Base-by-base conservation (phyloP, 2,888 invertebrate species). In the Chamaedrilus cognettii region DNA sequence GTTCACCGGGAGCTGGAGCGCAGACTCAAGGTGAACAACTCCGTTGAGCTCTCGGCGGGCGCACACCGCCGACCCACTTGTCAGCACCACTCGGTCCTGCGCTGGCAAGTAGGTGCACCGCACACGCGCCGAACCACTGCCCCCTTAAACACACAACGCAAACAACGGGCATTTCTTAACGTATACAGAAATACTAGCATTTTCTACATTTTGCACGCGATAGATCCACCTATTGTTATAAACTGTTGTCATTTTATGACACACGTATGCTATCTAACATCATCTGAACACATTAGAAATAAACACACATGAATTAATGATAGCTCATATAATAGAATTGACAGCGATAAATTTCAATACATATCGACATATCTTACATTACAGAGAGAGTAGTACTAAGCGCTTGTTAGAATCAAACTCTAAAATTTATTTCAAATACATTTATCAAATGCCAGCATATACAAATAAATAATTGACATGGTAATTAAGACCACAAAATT, bases 31-130 rank as follows among this genome's bases (percentile, higher is more conserved):
- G 67, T 96, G 86, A 63, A 96, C 86, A 64, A 94, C 93, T 70
- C 95, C 94, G 86, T 94, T 94, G 84, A 94, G 92, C 84, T 95
- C 94, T 65, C 91, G 90, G 69, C 96, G 88, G 70, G 93, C 89
- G 72, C 94, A 93, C 75, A 95, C 87, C 72, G 90, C 90, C 78
- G 88, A 88, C 74, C 89, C 90, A 86, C 94, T 91, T 85, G 91
- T 91, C 79, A 93, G 90, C 76, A 94, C 87, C 75, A 94, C 88
- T 82, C 92, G 89, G 84, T 94, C 94, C 79, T 91, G 89, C 70
- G 90, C 90, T 68, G 78, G 75, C 63, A 84, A 66, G 69, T 83
- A 83, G 30, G 73, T 66, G 73, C 80, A 80, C 49, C 74, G 67
- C 26, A 80, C 70, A 31, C 67, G 64, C 56, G 77, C n/a, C n/a